phyloP scores from a whole-genome alignment of 2,113 vertebrate genomes.

The Romanogobio albipinnatus region DNA sequence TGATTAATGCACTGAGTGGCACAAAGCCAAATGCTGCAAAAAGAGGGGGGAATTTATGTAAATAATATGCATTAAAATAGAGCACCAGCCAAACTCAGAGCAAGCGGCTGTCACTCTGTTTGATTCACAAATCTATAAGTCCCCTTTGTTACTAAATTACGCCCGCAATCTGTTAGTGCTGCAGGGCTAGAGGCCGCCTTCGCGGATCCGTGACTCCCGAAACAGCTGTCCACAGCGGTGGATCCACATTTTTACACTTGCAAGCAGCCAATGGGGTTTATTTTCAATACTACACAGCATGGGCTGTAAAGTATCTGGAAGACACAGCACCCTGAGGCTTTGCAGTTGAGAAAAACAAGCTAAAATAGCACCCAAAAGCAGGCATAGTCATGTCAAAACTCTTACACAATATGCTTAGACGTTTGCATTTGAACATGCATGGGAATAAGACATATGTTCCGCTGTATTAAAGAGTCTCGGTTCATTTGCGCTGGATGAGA shows the following conservation, averaged over 20 bases:
- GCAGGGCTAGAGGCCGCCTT: slow-evolving; percentile 62
- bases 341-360: not conserved
- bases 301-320: slow-evolving; percentile 9
- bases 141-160: slow-evolving; percentile 75
- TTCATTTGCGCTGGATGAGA: slow-evolving; percentile 56
- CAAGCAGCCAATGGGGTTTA: not conserved
- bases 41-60: slow-evolving; percentile 67
- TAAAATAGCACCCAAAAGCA: not conserved
- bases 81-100: slow-evolving; percentile 62
- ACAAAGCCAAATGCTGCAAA: slow-evolving; percentile 46
- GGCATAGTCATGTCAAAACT: not conserved
- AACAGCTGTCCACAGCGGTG: slow-evolving; percentile 59
- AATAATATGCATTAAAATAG: slow-evolving; percentile 74
- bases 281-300: not conserved
- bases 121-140: slow-evolving; percentile 74
- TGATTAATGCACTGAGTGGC: slow-evolving; percentile 36
- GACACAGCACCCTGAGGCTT: slow-evolving; percentile 3
- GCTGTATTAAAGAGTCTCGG: slow-evolving; percentile 40
- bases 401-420: not conserved
- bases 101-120: slow-evolving; percentile 69
- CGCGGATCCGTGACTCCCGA: slow-evolving; percentile 62
- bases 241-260: slow-evolving; percentile 61
- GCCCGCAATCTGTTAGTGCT: slow-evolving; percentile 76
- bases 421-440: slow-evolving; percentile 4
- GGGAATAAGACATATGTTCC: slow-evolving; percentile 24